Conservation (phyloP, 2,113 vertebrate genomes). For the Xerus inauris region DNA sequence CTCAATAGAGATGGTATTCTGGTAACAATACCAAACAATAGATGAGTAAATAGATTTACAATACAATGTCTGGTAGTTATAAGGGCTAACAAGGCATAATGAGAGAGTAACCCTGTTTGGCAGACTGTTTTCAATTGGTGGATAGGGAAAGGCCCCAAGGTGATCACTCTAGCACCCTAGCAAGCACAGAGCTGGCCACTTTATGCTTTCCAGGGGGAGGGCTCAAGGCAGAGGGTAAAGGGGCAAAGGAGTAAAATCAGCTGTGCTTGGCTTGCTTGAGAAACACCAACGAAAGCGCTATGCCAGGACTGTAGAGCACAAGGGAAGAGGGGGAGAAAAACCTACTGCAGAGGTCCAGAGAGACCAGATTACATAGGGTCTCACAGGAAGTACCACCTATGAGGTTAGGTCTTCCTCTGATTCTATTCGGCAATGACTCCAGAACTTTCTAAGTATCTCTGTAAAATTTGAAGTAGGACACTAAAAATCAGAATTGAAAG, state of each 20-base stretch:
- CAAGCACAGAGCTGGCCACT: neutral
- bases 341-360: neutral
- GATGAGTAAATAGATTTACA: neutral
- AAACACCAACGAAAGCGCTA: neutral
- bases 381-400: neutral
- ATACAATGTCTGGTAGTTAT: neutral
- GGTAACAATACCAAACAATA: neutral
- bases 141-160: neutral
- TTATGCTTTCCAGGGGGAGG: neutral
- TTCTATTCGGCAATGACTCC: neutral
- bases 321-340: neutral
- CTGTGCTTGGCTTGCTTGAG: neutral
- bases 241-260: neutral
- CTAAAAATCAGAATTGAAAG: neutral
- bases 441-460: neutral
- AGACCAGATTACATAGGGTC: neutral
- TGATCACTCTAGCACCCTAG: neutral
- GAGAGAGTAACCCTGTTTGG: fast-evolving
- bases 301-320: fast-evolving
- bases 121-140: neutral
- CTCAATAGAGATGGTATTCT: neutral
- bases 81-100: neutral
- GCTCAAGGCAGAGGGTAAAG: neutral
- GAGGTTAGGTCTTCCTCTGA: neutral
- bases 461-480: neutral